Conservation (phyloP, 2,888 invertebrate genomes). For the Leistus spinibarbis region DNA sequence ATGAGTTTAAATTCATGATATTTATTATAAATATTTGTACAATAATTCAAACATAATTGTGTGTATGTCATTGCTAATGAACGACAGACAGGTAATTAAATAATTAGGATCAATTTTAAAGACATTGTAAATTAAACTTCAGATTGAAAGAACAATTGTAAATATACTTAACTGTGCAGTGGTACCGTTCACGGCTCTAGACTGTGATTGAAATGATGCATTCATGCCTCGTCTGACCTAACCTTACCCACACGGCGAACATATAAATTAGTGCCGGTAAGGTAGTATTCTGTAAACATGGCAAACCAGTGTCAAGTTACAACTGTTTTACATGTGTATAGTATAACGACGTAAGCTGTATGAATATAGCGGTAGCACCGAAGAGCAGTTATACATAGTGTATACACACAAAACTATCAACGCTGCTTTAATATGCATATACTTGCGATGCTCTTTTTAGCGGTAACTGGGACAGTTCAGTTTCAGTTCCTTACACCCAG, state of each 20-base stretch:
- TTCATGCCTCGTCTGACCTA: slow-evolving; percentile 27
- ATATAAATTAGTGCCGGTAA: slow-evolving; percentile 32
- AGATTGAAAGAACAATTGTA: background rate
- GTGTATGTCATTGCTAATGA: background rate
- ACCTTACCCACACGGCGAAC: slow-evolving; percentile 19
- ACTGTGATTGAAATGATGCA: slow-evolving; percentile 3
- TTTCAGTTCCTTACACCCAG: background rate
- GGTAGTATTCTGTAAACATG: slow-evolving; percentile 25
- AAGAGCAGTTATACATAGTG: background rate
- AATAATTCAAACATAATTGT: background rate
- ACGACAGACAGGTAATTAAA: background rate
- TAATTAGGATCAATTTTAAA: background rate
- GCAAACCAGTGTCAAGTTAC: background rate
- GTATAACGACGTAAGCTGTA: background rate
- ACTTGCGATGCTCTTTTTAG: background rate
- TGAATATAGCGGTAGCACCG: background rate
- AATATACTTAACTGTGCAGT: background rate
- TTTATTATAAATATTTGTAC: background rate
- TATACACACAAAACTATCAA: background rate
- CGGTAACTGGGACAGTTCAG: background rate
- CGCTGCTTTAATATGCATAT: background rate
- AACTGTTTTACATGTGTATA: background rate
- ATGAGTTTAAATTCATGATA: background rate
- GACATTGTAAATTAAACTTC: background rate
- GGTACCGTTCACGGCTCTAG: background rate